These are phyloP conservation scores for Scopus umbretta DNA, from an alignment of 2,113 vertebrate genomes.

Conservation along the genomic window DNA sequence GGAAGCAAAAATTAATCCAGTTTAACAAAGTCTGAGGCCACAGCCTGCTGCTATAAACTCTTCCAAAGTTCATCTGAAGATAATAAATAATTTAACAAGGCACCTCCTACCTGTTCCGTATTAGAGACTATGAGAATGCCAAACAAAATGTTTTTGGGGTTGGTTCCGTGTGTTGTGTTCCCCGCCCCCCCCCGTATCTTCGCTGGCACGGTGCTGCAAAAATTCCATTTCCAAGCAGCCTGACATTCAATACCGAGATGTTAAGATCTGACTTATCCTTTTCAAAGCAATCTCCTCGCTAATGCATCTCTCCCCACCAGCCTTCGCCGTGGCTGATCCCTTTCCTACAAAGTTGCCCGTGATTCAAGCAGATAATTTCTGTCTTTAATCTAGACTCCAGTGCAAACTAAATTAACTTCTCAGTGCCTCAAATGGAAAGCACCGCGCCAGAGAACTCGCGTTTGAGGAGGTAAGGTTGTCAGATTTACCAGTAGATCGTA, in stretches of 20 bases:
- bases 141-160: neutral
- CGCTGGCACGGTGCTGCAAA: neutral
- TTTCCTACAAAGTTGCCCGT: slow-evolving; percentile 10
- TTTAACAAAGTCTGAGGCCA: neutral
- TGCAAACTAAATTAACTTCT: slow-evolving; percentile 34
- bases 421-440: neutral
- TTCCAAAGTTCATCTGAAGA: neutral
- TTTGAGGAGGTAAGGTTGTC: neutral
- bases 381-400: slow-evolving; percentile 42
- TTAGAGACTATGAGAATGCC: neutral
- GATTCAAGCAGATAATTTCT: slow-evolving; percentile 47
- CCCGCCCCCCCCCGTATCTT: no score
- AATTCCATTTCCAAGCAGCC: slow-evolving; percentile 7
- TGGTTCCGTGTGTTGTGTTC: no score
- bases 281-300: slow-evolving; percentile 14
- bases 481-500: fast-evolving
- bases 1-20: neutral
- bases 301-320: slow-evolving; percentile 28
- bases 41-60: neutral
- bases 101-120: neutral
- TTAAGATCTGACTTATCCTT: slow-evolving; percentile 18
- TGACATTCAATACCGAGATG: slow-evolving; percentile 33
- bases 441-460: fast-evolving
- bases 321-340: neutral
- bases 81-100: neutral